Conservation (phyloP, 2,113 vertebrate species). For the Sorex fumeus region DNA sequence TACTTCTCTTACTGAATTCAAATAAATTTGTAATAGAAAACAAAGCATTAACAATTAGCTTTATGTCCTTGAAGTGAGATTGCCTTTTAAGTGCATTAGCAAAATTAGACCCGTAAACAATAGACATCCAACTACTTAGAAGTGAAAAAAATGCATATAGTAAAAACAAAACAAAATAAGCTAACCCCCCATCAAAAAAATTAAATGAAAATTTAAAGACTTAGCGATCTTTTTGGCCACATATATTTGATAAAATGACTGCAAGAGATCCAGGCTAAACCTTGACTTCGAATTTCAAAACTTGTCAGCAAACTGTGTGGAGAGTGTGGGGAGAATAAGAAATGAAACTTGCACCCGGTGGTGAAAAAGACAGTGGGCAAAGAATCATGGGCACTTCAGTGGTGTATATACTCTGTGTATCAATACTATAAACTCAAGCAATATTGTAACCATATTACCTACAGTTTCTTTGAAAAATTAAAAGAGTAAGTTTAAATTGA, state of each 20-base stretch:
- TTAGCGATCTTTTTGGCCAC: neutral
- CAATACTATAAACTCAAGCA: too few species aligned
- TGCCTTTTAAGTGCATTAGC: neutral
- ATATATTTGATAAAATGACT: neutral
- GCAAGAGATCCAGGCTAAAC: neutral
- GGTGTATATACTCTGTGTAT: too few species aligned
- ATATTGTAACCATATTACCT: too few species aligned
- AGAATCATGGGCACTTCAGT: too few species aligned
- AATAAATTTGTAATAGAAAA: constrained; percentile 48
- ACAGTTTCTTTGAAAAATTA: too few species aligned
- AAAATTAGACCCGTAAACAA: constrained; percentile 36
- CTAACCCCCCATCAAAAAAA: neutral
- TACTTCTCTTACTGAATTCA: constrained; percentile 19
- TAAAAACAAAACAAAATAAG: neutral
- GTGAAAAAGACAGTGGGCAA: too few species aligned
- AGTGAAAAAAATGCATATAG: neutral
- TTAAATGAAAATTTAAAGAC: neutral
- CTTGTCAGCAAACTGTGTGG: too few species aligned
- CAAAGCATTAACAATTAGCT: constrained; percentile 7
- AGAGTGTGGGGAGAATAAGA: too few species aligned
- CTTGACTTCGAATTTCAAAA: neutral
- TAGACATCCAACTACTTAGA: constrained; percentile 8
- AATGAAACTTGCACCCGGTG: too few species aligned
- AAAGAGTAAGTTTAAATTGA: neutral
- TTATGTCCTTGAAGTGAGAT: neutral